phyloP scores from a whole-genome alignment of 92 coral and sea anemone genomes.

The Siderastrea radians region DNA sequence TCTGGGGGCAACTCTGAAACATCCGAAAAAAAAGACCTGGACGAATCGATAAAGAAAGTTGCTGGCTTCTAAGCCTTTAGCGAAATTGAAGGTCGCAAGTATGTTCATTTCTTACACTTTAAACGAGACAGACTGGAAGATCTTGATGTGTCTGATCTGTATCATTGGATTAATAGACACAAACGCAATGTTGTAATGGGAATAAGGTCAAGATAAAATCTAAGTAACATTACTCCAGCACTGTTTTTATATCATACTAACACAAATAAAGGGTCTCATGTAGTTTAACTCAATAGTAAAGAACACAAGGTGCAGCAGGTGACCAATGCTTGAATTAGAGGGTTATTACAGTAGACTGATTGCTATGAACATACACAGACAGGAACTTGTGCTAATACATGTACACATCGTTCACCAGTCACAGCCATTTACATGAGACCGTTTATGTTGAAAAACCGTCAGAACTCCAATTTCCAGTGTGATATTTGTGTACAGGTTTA shows the following conservation, averaged over 20 bases:
- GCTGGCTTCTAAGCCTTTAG: background rate
- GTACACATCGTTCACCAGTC: no score
- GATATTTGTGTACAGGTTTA: no score
- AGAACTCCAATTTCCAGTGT: no score
- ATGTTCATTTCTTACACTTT: conserved; percentile 20
- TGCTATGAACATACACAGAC: no score
- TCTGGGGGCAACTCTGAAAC: conserved; percentile 3
- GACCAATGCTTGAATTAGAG: no score
- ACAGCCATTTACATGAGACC: no score
- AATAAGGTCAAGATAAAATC: conserved; percentile 40
- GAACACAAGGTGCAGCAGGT: no score
- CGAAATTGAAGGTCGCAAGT: conserved; percentile 1
- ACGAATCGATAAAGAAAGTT: background rate
- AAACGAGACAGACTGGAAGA: conserved; percentile 45
- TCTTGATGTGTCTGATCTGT: conserved; percentile 41
- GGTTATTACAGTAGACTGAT: no score
- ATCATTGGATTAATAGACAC: conserved; percentile 44
- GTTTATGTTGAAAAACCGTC: no score
- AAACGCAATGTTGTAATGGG: conserved; percentile 47
- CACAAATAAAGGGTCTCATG: no score
- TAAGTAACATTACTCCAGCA: conserved; percentile 6
- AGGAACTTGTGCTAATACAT: no score
- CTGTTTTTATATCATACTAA: background rate
- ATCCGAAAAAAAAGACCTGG: conserved; percentile 3
- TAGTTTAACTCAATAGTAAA: no score